Base-by-base conservation (phyloP, 2,888 invertebrate species). In the Ellobium chinense region DNA sequence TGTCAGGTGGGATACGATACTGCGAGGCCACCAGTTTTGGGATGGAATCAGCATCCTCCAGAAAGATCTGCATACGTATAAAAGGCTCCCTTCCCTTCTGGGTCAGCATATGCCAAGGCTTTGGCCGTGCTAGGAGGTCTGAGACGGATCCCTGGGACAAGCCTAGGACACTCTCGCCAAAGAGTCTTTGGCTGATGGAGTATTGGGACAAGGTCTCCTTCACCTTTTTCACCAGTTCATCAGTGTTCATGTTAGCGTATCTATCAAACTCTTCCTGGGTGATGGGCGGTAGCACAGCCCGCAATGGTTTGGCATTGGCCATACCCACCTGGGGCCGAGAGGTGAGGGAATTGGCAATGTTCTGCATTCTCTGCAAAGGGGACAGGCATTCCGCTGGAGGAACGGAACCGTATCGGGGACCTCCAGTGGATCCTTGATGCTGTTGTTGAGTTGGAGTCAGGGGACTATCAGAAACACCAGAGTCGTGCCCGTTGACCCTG, bases 91-190 rank as follows among this genome's bases (percentile, higher is more conserved):
- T 95, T 0, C 99, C 99, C 92, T 99, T 99, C 92, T 98, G 98
- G 21, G 99, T 99, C 72, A 99, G 94, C 98, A 99, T 98, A 92
- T 98, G 97, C 99, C 99, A 99, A 0, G 99, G 98, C 93, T 99
- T 99, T 54, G 99, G 99, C 74, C 99, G 94, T 34, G 99, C 99
- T 84, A 99, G 94, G 62, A 99, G 94, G 93, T 99, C 99, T 68
- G 98, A 99, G 0, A 99, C 99, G 4, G 98, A 98, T 56, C 99
- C 99, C 84, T 93, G 93, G 24, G 92, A 93, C 76, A 93, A 86
- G 4, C 93, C 93, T 81, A 99, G 94, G n/a, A 99, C 99, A 1
- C 97, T 97, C 93, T 99, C 99, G 12, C 99, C 99, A 92, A 99
- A 99, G 70, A 99, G 94, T 87, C 99, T 95, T 94, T 99, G 99